Conservation (phyloP, 2,888 invertebrate genomes). For the Punctoribates punctum region DNA sequence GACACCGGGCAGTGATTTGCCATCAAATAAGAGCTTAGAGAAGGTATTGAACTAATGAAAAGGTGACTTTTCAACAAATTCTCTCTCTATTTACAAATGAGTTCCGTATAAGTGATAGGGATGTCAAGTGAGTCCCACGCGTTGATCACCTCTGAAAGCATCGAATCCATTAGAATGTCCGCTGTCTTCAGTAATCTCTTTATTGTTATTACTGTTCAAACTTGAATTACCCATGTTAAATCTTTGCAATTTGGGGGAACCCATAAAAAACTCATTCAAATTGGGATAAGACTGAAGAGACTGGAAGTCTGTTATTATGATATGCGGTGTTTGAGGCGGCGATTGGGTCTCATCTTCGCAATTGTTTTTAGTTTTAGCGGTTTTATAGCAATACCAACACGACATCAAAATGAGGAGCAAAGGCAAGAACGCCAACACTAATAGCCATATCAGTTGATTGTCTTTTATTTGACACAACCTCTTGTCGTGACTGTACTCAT, state of each 20-base stretch:
- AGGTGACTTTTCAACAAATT: no score
- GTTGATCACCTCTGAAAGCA: no score
- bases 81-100: no score
- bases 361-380: neutral
- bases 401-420: neutral
- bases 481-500: neutral
- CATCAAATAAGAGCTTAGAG: no score
- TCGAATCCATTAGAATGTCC: neutral
- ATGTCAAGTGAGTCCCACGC: no score
- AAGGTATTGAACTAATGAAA: no score
- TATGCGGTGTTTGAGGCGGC: neutral
- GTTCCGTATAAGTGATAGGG: no score
- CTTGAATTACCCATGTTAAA: neutral
- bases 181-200: no score
- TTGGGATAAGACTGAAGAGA: neutral
- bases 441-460: conserved; percentile 23
- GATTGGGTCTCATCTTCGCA: neutral
- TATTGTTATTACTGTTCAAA: neutral
- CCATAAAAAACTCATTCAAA: neutral
- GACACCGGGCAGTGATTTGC: neutral
- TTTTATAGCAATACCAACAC: conserved; percentile 25
- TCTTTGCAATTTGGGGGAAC: conserved; percentile 11
- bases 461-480: neutral
- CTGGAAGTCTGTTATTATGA: conserved; percentile 18
- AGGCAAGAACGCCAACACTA: conserved; percentile 10